Conservation (phyloP, 2,797 vertebrate genomes). For the Staurois parvus region DNA sequence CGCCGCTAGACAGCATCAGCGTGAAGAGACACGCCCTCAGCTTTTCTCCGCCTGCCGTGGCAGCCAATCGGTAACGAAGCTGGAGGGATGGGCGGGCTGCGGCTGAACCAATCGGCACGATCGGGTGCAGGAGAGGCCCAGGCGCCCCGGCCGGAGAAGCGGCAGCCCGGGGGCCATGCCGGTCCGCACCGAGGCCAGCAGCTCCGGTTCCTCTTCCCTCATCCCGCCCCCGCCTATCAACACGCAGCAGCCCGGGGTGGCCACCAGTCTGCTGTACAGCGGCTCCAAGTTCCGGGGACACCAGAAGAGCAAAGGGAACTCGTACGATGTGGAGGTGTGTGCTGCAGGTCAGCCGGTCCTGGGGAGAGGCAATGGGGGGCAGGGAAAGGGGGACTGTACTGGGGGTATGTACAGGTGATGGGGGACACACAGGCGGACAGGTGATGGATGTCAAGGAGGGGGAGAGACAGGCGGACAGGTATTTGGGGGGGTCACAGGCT, state of each 20-base stretch:
- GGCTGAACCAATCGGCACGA: constrained; percentile 21
- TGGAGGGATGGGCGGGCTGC: constrained; percentile 39
- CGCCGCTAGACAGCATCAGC: neutral
- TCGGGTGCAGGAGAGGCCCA: constrained; percentile 40
- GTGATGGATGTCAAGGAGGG: too few species aligned
- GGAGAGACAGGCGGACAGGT: neutral
- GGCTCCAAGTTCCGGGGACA: constrained; percentile 95
- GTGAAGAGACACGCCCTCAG: constrained; percentile 45
- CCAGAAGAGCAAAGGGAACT: constrained; percentile 97
- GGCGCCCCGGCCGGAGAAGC: constrained; percentile 70
- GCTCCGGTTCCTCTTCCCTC: constrained; percentile 80
- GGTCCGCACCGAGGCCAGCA: constrained; percentile 82
- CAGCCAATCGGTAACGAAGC: neutral
- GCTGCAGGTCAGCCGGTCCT: constrained; percentile 84
- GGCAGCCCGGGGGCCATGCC: constrained; percentile 83
- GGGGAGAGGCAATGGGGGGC: neutral
- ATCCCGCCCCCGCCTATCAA: constrained; percentile 94
- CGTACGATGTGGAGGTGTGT: constrained; percentile 97
- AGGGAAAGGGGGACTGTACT: neutral
- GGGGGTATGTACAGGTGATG: too few species aligned
- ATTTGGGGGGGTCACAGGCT: neutral
- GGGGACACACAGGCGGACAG: too few species aligned
- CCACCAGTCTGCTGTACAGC: constrained; percentile 92
- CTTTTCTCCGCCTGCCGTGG: neutral
- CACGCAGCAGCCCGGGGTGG: constrained; percentile 92